Percentiles rank a stretch among this genome's conserved stretches.
Evolutionary conservation across 2,113 vertebrate species (phyloP).

Genomic region (Podilymbus podiceps): DNA sequence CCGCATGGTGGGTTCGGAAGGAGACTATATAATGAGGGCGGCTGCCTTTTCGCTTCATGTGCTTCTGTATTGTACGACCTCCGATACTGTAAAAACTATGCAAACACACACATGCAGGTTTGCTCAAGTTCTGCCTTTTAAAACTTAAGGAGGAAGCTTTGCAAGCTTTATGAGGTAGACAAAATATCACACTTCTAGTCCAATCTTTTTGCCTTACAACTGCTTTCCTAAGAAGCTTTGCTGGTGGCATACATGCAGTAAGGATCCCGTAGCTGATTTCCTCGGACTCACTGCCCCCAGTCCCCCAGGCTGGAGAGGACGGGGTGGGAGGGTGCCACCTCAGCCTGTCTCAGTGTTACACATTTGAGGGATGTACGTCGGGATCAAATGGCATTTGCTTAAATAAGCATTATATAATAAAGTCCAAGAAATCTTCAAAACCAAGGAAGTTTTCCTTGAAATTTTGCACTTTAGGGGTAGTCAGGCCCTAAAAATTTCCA

Average conservation of each 20-base stretch:
- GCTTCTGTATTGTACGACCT: not conserved
- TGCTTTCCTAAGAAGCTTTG: not conserved
- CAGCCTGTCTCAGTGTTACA: not conserved
- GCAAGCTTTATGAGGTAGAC: not conserved
- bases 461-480: not conserved
- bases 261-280: not conserved
- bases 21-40: not conserved
- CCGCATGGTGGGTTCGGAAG: not conserved
- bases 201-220: fast-evolving
- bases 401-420: not conserved
- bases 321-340: not conserved
- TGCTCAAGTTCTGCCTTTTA: not conserved
- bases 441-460: not conserved
- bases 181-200: not conserved
- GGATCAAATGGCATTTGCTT: not conserved
- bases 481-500: not conserved
- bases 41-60: not conserved
- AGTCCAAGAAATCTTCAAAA: not conserved
- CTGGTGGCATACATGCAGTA: not conserved
- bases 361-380: fast-evolving
- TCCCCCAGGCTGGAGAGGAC: not conserved
- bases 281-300: not conserved
- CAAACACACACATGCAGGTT: no score
- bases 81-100: not conserved
- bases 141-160: not conserved